Evolutionary conservation across 1,140 invertebrate genomes (phyloP), one percentile per base, ranked within the genome.

Genomic region (Stenopsyche tienmushanensis): DNA sequence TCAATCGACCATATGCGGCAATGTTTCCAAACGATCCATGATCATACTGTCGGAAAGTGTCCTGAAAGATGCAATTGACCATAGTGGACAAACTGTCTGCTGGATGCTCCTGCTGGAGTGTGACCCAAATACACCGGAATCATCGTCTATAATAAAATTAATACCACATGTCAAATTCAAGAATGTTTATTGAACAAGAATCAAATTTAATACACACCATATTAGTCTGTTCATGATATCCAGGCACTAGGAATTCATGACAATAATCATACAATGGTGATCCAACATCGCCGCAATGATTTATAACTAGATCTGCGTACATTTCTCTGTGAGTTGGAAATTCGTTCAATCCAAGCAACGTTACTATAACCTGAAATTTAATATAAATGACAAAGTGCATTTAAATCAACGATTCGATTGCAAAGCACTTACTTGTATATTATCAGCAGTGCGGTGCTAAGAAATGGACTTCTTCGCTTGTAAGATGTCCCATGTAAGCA

Each of bases 181-280:
- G n/a, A n/a, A n/a, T n/a, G 7, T 39, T n/a, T 39, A 39, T 39
- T n/a, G n/a, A n/a, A 39, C n/a, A 8, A 39, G n/a, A 39, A 39
- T 39, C n/a, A 39, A 39, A 8, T 8, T 39, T 8, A 39, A 39
- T 8, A 39, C 7, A 39, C 63, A 81, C 83, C 71, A 75, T 77
- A 70, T 85, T 83, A 26, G 84, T 76, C 65, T 85, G 81, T 0
- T 76, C 68, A 73, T 80, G 83, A 67, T 79, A 84, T 24, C 85
- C 85, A 54, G 77, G 71, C 71, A 87, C 88, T 0, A 87, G 78
- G 82, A 70, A 88, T 66, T 5, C 78, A 72, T 44, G 82, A 78
- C 1, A 74, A 76, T 0, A 76, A n/a, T n/a, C n/a, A n/a, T n/a
- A n/a, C n/a, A n/a, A n/a, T n/a, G n/a, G n/a, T n/a, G n/a, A 63